These are phyloP conservation scores for Hyppa rectilinea DNA, from an alignment of 2,888 invertebrate species.

Conservation along the genomic window DNA sequence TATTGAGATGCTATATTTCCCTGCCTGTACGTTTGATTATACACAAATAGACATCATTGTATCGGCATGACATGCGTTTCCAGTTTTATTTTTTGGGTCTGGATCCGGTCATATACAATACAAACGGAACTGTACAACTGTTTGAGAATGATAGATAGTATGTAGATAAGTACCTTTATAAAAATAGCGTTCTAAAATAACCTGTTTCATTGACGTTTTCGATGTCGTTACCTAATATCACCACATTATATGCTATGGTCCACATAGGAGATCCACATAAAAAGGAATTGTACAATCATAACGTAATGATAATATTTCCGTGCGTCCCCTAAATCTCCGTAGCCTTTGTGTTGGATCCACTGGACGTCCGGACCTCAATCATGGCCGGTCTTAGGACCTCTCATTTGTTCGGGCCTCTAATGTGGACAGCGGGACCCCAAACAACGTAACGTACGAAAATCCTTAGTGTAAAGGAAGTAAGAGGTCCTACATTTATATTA, in stretches of 20 bases:
- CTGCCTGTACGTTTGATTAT: too few species aligned
- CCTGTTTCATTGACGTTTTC: neutral
- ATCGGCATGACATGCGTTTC: neutral
- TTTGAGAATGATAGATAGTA: too few species aligned
- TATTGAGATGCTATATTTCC: neutral
- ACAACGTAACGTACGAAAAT: slow-evolving; percentile 13
- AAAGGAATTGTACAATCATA: slow-evolving; percentile 45
- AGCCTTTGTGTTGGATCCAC: slow-evolving; percentile 38
- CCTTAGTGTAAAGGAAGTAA: neutral
- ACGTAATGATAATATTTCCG: slow-evolving; percentile 44
- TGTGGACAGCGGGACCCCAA: slow-evolving; percentile 5
- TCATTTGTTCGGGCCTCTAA: slow-evolving; percentile 46
- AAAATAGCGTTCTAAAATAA: neutral
- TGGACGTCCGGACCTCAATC: slow-evolving; percentile 37
- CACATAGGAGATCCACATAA: slow-evolving; percentile 19
- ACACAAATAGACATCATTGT: too few species aligned
- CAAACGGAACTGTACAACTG: too few species aligned
- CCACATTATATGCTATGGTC: slow-evolving; percentile 7
- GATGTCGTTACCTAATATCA: slow-evolving; percentile 27
- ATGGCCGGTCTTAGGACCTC: slow-evolving; percentile 30
- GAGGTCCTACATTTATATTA: slow-evolving; percentile 1
- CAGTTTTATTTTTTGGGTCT: neutral
- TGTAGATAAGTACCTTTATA: too few species aligned
- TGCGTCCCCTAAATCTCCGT: slow-evolving; percentile 21
- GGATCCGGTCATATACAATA: too few species aligned